These are phyloP conservation scores for Trichacis sp. DNA, from an alignment of 2,888 invertebrate species.

Conservation along the genomic window DNA sequence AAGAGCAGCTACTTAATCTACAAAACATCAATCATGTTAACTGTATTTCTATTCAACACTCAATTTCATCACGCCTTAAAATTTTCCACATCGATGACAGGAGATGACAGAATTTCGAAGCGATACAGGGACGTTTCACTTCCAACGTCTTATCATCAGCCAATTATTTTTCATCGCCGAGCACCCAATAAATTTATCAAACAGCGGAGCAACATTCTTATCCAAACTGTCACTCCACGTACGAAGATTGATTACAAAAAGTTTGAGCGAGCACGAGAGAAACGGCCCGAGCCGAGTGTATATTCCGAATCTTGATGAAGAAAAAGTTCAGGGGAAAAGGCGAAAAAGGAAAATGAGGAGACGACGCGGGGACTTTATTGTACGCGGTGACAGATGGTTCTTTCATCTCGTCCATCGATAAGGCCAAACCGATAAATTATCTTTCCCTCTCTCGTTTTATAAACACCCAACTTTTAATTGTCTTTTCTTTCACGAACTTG, in stretches of 20 bases:
- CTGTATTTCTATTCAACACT: too few relatives aligned
- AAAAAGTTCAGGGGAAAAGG: slow-evolving; percentile 34
- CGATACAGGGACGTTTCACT: too few relatives aligned
- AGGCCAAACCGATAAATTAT: slow-evolving; percentile 44
- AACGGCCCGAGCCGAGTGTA: slow-evolving; percentile 24
- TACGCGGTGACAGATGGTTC: slow-evolving; percentile 49
- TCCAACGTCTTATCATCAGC: slow-evolving; percentile 11
- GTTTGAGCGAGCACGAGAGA: slow-evolving; percentile 33
- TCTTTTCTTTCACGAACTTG: too few relatives aligned
- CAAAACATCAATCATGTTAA: too few relatives aligned
- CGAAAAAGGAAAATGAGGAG: slow-evolving; percentile 38
- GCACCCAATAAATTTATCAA: slow-evolving; percentile 31
- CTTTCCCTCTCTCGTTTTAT: slow-evolving; percentile 12
- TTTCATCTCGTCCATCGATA: slow-evolving; percentile 31
- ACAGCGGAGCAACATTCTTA: slow-evolving; percentile 34
- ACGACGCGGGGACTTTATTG: slow-evolving; percentile 41
- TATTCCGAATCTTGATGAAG: slow-evolving; percentile 34
- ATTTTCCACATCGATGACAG: too few relatives aligned
- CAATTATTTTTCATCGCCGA: slow-evolving; percentile 35
- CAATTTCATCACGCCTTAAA: too few relatives aligned
- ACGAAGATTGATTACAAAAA: slow-evolving; percentile 46
- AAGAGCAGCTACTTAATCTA: too few relatives aligned
- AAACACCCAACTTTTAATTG: slow-evolving; percentile 10
- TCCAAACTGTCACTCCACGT: slow-evolving; percentile 34
- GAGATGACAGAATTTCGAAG: too few relatives aligned